phyloP scores from a whole-genome alignment of 1,140 invertebrate genomes.

The Gonioctena quinquepunctata region DNA sequence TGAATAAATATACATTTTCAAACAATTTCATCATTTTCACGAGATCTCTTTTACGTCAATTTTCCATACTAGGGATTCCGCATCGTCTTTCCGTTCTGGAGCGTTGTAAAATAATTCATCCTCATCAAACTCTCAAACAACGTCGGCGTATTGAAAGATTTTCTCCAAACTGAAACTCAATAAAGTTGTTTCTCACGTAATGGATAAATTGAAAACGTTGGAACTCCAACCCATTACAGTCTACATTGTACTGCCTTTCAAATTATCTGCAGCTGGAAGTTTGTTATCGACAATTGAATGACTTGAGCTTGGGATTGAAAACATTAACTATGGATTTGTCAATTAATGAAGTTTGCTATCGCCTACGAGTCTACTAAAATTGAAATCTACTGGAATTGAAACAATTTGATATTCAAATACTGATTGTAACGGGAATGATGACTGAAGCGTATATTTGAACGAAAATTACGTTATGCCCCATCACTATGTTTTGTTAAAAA shows the following conservation, averaged over 20 bases:
- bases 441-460: too few species aligned
- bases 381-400: not conserved
- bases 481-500: too few species aligned
- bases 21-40: too few species aligned
- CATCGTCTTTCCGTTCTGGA: too few species aligned
- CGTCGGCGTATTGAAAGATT: not conserved
- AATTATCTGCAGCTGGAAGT: not conserved
- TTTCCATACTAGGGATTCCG: too few species aligned
- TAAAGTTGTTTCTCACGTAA: not conserved
- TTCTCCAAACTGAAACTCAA: not conserved
- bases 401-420: not conserved
- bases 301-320: not conserved
- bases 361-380: not conserved
- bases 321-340: not conserved
- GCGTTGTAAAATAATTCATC: not conserved
- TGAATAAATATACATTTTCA: too few species aligned
- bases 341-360: not conserved
- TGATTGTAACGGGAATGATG: too few species aligned
- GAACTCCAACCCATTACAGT: not conserved
- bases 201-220: not conserved
- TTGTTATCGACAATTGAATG: not conserved
- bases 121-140: not conserved
- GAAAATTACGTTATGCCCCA: too few species aligned
- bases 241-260: not conserved
- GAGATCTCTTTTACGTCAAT: too few species aligned